Evolutionary conservation across 2,888 invertebrate species (phyloP), one percentile per base, ranked within the genome.

Genomic region (Apotomis betuletana): DNA sequence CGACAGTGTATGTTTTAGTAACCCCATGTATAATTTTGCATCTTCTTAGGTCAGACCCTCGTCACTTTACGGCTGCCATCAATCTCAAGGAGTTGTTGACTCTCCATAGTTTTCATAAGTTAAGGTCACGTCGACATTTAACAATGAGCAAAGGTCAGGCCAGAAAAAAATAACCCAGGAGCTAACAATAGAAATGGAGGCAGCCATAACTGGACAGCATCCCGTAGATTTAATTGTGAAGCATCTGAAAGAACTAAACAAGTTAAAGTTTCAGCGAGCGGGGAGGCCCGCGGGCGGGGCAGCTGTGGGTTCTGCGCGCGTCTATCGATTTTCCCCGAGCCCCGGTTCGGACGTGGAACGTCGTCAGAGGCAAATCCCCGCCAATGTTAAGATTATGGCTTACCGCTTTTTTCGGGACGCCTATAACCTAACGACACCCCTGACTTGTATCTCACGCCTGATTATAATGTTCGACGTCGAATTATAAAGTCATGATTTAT

Each of bases 301-400:
- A 54, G 68, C 10, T 72, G 74, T 75, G 77, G 74, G 78, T 75
- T 77, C 79, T 91, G 92, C 92, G 92, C 92, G 92, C 90, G 91
- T 82, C 90, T 92, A 92, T 92, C 85, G 92, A 92, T 92, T 92
- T 90, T 80, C 77, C 77, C 65, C 59, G 49, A 62, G 74, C 70
- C 55, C 67, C 59, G 63, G 63, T 52, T 63, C 51, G 13, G 68
- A 60, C 84, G 75, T 78, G 81, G 80, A 78, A 78, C 80, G 78
- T 79, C 81, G 81, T 63, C 55, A 64, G 75, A 75, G 75, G 73
- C 76, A 81, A 80, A 81, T 84, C 83, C 81, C 41, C 79, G 77
- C 77, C 81, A 81, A 85, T 85, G 84, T 83, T 83, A 85, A 83
- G 81, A 84, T 80, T 81, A 80, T 76, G 80, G 75, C 75, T 71